phyloP scores from a whole-genome alignment of 2,113 vertebrate genomes.

The Brachirus orientalis region DNA sequence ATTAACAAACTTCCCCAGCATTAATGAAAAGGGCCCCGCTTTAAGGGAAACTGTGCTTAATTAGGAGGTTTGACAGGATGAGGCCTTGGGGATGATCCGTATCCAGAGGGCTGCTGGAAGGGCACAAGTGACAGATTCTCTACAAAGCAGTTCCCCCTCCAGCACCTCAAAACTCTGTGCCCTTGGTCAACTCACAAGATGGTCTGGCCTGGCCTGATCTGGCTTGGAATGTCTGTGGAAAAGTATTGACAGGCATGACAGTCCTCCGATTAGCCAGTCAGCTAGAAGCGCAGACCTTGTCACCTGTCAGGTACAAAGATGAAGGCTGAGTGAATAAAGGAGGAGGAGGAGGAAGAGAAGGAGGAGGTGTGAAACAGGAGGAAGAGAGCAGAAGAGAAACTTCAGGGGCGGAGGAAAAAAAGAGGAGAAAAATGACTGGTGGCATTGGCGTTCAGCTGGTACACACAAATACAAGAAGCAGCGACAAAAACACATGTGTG shows the following conservation, averaged over 20 bases:
- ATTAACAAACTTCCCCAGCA: slow-evolving; percentile 78
- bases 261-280: slow-evolving; percentile 98
- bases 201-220: slow-evolving; percentile 66
- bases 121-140: slow-evolving; percentile 74
- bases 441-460: slow-evolving; percentile 62
- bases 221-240: slow-evolving; percentile 68
- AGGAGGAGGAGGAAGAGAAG: slow-evolving; percentile 29
- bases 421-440: slow-evolving; percentile 26
- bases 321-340: slow-evolving; percentile 83
- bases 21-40: slow-evolving; percentile 77
- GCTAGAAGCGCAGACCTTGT: slow-evolving; percentile 92
- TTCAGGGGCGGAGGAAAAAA: slow-evolving; percentile 4
- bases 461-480: slow-evolving; percentile 35
- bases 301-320: slow-evolving; percentile 95
- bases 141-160: slow-evolving; percentile 67
- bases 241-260: slow-evolving; percentile 98
- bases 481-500: slow-evolving; percentile 52
- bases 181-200: slow-evolving; percentile 67
- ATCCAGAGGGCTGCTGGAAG: slow-evolving; percentile 72
- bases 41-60: slow-evolving; percentile 77
- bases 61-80: slow-evolving; percentile 84
- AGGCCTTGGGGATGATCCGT: slow-evolving; percentile 83
- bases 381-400: slow-evolving; percentile 11
- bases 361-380: slow-evolving; percentile 3
- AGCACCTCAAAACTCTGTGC: slow-evolving; percentile 48